These are phyloP conservation scores for Mycetomoellerius zeteki DNA, from an alignment of 1,140 invertebrate genomes.

Conservation along the genomic window DNA sequence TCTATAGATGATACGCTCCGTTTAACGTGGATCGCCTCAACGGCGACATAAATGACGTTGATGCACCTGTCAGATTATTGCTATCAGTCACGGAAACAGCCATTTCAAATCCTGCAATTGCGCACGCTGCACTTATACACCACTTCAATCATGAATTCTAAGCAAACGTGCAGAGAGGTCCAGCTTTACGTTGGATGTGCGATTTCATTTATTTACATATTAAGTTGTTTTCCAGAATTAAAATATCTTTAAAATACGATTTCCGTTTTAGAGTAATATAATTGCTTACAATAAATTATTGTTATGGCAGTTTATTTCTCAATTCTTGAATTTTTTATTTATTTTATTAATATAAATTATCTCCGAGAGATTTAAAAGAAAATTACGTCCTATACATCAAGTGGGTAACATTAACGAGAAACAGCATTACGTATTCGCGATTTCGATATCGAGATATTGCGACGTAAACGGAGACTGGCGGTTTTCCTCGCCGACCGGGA, in stretches of 20 bases:
- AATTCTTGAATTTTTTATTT: neutral
- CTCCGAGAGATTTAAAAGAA: constrained; percentile 4
- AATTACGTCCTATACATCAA: constrained; percentile 8
- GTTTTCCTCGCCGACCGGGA: constrained; percentile 8
- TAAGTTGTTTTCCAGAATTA: neutral
- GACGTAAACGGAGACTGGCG: constrained; percentile 15
- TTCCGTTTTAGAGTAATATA: neutral
- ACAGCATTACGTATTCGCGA: constrained; percentile 42
- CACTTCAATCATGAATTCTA: neutral
- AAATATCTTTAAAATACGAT: neutral
- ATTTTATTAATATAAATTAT: neutral
- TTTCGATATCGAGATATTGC: constrained; percentile 43
- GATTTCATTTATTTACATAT: constrained; percentile 1
- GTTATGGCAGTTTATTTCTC: neutral
- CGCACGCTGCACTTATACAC: neutral
- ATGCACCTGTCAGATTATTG: constrained; percentile 56
- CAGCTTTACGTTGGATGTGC: neutral
- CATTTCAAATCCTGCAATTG: constrained; percentile 6
- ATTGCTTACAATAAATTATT: neutral
- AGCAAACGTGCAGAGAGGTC: neutral
- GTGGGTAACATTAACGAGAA: constrained; percentile 18
- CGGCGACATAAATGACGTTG: constrained; percentile 46
- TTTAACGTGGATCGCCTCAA: constrained; percentile 58
- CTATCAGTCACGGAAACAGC: constrained; percentile 48
- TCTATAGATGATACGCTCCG: constrained; percentile 73